Evolutionary conservation across 2,888 invertebrate species (phyloP).

Genomic region (Netelia fuscicornis): DNA sequence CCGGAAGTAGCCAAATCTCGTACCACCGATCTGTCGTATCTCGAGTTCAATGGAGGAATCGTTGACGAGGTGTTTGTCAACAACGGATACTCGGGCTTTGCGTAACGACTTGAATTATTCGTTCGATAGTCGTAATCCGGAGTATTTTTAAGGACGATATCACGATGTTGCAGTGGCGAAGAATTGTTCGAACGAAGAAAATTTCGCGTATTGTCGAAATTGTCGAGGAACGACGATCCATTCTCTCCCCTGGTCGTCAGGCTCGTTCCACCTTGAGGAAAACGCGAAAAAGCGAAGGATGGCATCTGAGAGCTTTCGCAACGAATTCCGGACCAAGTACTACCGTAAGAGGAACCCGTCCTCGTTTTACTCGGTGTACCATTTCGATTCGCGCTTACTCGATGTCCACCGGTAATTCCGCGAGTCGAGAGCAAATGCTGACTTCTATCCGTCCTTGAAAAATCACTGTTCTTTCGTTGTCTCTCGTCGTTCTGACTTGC

Average conservation of each 20-base stretch:
- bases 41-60: neutral
- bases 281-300: constrained; percentile 17
- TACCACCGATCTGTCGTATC: neutral
- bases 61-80: neutral
- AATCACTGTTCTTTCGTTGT: constrained; percentile 38
- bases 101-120: neutral
- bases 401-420: neutral
- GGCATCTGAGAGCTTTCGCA: constrained; percentile 30
- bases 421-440: constrained; percentile 2
- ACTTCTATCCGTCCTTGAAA: constrained; percentile 2
- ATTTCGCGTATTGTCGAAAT: neutral
- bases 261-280: constrained; percentile 22
- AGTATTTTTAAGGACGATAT: neutral
- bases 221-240: neutral
- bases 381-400: neutral
- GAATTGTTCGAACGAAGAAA: constrained; percentile 8
- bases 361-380: constrained; percentile 17
- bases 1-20: constrained; percentile 43
- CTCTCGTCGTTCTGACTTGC: constrained; percentile 76
- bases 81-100: neutral
- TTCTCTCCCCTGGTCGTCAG: neutral
- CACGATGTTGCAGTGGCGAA: neutral
- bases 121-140: constrained; percentile 21
- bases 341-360: constrained; percentile 20
- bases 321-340: constrained; percentile 25